These are phyloP conservation scores for Brachionus calyciflorus DNA, from an alignment of 1,140 invertebrate genomes.

Conservation along the genomic window DNA sequence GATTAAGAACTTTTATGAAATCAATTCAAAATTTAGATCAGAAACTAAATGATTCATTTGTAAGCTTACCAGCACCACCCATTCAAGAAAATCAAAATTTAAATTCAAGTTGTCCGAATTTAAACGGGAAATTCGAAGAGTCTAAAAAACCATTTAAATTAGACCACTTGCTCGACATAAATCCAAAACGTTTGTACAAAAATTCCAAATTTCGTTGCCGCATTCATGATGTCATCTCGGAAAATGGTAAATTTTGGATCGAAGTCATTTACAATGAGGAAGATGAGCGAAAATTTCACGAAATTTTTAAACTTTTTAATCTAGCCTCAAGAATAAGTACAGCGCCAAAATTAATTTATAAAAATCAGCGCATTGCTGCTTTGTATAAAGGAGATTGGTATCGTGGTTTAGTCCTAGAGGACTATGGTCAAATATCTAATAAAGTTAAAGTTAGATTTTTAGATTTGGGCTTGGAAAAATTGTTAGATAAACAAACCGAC, in stretches of 20 bases:
- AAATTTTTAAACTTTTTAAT: slow-evolving; percentile 44
- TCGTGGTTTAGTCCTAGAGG: not conserved
- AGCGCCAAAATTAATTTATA: not conserved
- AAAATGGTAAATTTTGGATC: slow-evolving; percentile 31
- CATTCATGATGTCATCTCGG: not conserved
- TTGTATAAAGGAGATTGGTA: slow-evolving; percentile 34
- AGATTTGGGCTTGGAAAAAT: slow-evolving; percentile 8
- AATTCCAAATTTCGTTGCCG: slow-evolving; percentile 31
- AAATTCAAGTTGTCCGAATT: not conserved
- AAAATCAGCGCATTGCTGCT: not conserved
- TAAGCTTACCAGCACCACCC: not conserved
- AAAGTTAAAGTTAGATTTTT: slow-evolving; percentile 44
- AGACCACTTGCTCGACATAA: slow-evolving; percentile 32
- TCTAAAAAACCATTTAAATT: slow-evolving; percentile 15
- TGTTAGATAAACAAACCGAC: slow-evolving; percentile 1
- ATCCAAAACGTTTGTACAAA: slow-evolving; percentile 44
- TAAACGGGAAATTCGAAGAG: not conserved
- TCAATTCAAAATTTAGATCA: slow-evolving; percentile 1
- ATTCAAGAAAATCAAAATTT: not conserved
- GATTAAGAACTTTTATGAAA: slow-evolving; percentile 32
- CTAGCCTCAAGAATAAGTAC: not conserved
- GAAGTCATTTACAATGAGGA: slow-evolving; percentile 33
- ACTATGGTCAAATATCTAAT: not conserved
- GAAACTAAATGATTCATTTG: not conserved
- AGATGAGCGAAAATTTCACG: slow-evolving; percentile 41